Evolutionary conservation across 2,888 invertebrate species (phyloP).

Genomic region (Aquatica leii): DNA sequence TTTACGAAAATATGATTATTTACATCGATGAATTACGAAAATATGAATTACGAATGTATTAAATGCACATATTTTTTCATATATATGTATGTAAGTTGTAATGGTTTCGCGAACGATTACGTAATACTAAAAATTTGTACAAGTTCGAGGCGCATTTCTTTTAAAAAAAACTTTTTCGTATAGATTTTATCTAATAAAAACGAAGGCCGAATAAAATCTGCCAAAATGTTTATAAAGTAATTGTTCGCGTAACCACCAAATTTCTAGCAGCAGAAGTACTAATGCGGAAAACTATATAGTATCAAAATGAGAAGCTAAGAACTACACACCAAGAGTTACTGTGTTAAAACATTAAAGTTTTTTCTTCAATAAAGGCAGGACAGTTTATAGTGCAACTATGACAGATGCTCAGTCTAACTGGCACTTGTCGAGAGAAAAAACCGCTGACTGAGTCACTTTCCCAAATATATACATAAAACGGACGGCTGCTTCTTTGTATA

Average conservation of each 20-base stretch:
- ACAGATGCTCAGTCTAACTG: constrained; percentile 51
- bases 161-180: too few species aligned
- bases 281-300: constrained; percentile 56
- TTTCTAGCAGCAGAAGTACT: constrained; percentile 41
- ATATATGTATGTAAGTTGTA: constrained; percentile 30
- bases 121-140: too few species aligned
- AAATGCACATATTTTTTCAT: constrained; percentile 34
- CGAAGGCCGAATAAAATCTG: too few species aligned
- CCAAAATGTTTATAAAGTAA: too few species aligned
- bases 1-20: constrained; percentile 59
- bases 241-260: too few species aligned
- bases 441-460: constrained; percentile 47
- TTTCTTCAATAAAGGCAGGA: constrained; percentile 54
- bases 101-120: too few species aligned
- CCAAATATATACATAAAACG: constrained; percentile 50
- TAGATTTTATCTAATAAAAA: too few species aligned
- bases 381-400: constrained; percentile 55
- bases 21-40: constrained; percentile 53
- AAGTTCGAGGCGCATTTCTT: too few species aligned
- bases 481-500: constrained; percentile 56
- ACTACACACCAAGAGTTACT: constrained; percentile 58
- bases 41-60: constrained; percentile 51
- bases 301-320: constrained; percentile 60
- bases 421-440: constrained; percentile 51
- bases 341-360: constrained; percentile 38